A percentile compares a stretch with the other conserved stretches of the same genome.
Conservation (phyloP, 2,113 vertebrate species). For the Prietella phreatophila region DNA sequence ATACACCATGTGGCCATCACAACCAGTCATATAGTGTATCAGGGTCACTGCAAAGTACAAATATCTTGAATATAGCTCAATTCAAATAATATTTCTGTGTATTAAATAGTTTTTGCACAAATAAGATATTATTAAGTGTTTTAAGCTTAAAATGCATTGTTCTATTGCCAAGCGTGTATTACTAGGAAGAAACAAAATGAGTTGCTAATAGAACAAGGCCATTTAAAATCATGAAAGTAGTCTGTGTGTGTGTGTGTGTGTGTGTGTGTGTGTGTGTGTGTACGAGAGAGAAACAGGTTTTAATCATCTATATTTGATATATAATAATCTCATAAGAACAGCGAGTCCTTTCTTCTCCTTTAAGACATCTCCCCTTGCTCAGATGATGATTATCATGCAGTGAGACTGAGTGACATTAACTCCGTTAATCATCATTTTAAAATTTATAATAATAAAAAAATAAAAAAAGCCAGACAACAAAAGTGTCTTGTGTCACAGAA, state of each 20-base stretch:
- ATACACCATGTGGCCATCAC: too few relatives aligned
- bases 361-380: neutral
- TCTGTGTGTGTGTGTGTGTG: too few relatives aligned
- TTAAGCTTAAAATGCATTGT: neutral
- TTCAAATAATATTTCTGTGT: too few relatives aligned
- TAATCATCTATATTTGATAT: neutral
- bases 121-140: neutral
- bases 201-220: neutral
- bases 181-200: neutral
- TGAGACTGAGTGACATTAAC: neutral
- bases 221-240: neutral
- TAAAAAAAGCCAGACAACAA: neutral
- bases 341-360: neutral
- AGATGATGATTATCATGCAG: too few relatives aligned
- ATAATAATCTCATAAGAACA: neutral
- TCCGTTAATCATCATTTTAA: neutral
- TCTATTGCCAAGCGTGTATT: neutral
- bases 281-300: neutral
- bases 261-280: too few relatives aligned
- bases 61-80: neutral
- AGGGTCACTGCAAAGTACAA: neutral
- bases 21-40: too few relatives aligned
- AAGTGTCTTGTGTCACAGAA: neutral
- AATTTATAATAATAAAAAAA: too few relatives aligned
- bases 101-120: too few relatives aligned